phyloP scores from a whole-genome alignment of 2,888 invertebrate genomes.

The Drosophila dives region DNA sequence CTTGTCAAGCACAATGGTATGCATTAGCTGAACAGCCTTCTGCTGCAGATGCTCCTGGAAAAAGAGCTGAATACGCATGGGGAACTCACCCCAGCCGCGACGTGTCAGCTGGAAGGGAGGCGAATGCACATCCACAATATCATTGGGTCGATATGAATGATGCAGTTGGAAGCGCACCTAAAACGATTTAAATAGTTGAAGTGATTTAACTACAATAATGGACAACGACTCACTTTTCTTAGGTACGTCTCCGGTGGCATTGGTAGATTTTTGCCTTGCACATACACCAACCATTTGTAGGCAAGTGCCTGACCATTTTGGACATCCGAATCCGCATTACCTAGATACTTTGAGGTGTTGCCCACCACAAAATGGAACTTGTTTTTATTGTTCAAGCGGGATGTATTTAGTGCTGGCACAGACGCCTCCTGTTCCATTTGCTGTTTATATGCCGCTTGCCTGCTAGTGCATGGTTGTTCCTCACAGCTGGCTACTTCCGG shows the following conservation, averaged over 20 bases:
- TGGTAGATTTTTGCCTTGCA: conserved; percentile 88
- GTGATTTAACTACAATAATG: rapidly evolving
- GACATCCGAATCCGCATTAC: conserved; percentile 63
- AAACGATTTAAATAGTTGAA: neutral
- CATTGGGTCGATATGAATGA: conserved; percentile 94
- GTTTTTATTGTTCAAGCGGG: conserved; percentile 86
- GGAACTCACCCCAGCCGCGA: conserved; percentile 97
- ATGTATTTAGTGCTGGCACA: conserved; percentile 83
- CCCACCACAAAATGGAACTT: conserved; percentile 86
- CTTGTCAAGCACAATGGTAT: conserved; percentile 92
- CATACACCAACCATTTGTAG: conserved; percentile 96
- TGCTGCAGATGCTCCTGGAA: conserved; percentile 90
- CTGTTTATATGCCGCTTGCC: conserved; percentile 48
- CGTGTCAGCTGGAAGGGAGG: conserved; percentile 93
- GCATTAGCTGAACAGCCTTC: conserved; percentile 92
- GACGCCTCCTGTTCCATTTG: conserved; percentile 25
- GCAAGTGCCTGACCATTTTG: conserved; percentile 89
- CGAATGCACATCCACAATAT: conserved; percentile 91
- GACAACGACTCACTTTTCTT: conserved; percentile 86
- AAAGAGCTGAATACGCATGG: conserved; percentile 91
- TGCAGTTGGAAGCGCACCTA: conserved; percentile 90
- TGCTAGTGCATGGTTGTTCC: conserved; percentile 63
- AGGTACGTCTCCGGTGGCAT: conserved; percentile 88
- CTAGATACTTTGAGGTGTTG: conserved; percentile 94
- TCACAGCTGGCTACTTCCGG: conserved; percentile 25